A percentile compares a stretch with the other conserved stretches of the same genome.
These are phyloP conservation scores for Dorcus parallelipipedus DNA, from an alignment of 2,888 invertebrate species.

Conservation along the genomic window DNA sequence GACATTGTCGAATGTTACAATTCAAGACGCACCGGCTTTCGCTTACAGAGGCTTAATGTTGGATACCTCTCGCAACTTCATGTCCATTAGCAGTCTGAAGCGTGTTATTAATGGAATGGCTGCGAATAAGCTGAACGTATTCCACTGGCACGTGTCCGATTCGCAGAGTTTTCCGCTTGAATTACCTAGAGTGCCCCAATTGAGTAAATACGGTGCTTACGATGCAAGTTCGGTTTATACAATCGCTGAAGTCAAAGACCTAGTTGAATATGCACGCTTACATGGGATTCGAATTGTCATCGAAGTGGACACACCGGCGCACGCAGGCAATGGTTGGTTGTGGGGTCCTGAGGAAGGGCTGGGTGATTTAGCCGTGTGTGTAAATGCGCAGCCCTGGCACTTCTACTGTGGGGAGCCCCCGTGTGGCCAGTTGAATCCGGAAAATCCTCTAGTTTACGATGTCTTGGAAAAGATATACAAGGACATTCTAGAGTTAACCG, in stretches of 20 bases:
- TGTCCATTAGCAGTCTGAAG: constrained; percentile 68
- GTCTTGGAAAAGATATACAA: constrained; percentile 71
- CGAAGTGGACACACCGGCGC: constrained; percentile 89
- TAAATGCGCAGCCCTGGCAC: constrained; percentile 79
- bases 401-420: constrained; percentile 82
- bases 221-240: constrained; percentile 59
- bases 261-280: constrained; percentile 74
- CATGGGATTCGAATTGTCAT: constrained; percentile 83
- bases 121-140: constrained; percentile 83
- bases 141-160: constrained; percentile 91
- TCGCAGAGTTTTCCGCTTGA: constrained; percentile 90
- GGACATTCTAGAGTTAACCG: constrained; percentile 71
- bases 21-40: constrained; percentile 77
- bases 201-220: constrained; percentile 82
- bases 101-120: constrained; percentile 85
- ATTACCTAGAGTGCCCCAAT: constrained; percentile 69
- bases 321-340: constrained; percentile 83
- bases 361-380: constrained; percentile 76
- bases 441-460: constrained; percentile 72
- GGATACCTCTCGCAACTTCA: constrained; percentile 89
- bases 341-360: constrained; percentile 75
- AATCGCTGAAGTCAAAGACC: constrained; percentile 47
- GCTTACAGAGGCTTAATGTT: constrained; percentile 82
- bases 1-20: constrained; percentile 61
- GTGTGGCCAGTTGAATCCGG: constrained; percentile 81